Conservation (phyloP, 2,888 invertebrate genomes). For the Zygothrica quintamaculata region DNA sequence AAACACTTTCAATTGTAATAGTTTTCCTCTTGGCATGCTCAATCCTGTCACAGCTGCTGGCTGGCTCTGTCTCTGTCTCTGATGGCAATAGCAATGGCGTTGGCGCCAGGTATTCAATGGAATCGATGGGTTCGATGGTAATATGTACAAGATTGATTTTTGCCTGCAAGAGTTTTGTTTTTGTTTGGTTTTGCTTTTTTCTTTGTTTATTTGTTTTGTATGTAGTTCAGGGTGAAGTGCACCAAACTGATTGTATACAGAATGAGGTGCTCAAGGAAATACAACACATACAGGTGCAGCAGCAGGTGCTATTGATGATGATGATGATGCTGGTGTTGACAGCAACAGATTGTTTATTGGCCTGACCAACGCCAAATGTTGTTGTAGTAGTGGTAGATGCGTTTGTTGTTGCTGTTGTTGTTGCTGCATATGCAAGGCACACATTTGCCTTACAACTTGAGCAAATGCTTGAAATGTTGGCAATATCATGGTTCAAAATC, state of each 20-base stretch:
- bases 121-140: constrained; percentile 78
- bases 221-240: neutral
- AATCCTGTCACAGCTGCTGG: constrained; percentile 22
- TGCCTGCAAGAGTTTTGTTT: constrained; percentile 82
- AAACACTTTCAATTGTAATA: constrained; percentile 59
- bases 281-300: constrained; percentile 50
- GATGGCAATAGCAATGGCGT: constrained; percentile 38
- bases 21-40: constrained; percentile 17
- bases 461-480: constrained; percentile 75
- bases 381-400: constrained; percentile 22
- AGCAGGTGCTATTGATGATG: constrained; percentile 18
- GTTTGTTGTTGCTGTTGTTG: constrained; percentile 38
- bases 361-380: constrained; percentile 32
- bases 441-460: constrained; percentile 69
- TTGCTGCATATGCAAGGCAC: constrained; percentile 57
- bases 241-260: constrained; percentile 10
- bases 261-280: constrained; percentile 16
- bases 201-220: constrained; percentile 9
- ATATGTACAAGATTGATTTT: constrained; percentile 84
- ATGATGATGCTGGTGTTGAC: constrained; percentile 16
- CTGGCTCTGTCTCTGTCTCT: constrained; percentile 19
- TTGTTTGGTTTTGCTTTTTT: constrained; percentile 12
- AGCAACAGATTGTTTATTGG: constrained; percentile 38
- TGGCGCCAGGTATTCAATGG: too few species aligned
- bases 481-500: constrained; percentile 64